Evolutionary conservation across 1,140 invertebrate genomes (phyloP), one percentile per base, ranked within the genome.

Genomic region (Drosophila aff.): DNA sequence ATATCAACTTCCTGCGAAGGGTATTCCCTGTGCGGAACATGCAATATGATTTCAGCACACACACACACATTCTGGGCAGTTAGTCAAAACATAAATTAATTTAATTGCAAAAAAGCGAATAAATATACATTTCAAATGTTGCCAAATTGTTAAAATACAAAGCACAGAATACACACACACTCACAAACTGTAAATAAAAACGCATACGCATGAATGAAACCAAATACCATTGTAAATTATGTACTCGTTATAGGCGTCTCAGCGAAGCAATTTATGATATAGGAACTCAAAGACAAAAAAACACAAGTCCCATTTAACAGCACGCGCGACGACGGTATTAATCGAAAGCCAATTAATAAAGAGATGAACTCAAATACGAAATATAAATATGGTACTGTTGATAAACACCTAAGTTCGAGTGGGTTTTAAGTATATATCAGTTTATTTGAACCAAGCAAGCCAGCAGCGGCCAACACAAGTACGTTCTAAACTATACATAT

Each of bases 211-310:
- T 81, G 61, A 64, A 77, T 65, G 65, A 82, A 57, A 71, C 23
- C 28, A 55, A 76, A 79, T 64, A 68, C 55, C 79, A 83, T 80
- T 87, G 83, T 89, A 87, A 87, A 87, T 89, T 80, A 87, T 71
- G 63, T 87, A 87, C 80, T 89, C 61, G 77, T 80, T 89, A 77
- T 83, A 78, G 76, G 72, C 72, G 71, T 55, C 55, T 65, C 44
- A 58, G 64, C 57, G 36, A 38, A 65, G 43, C 62, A 28, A 57
- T 63, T 73, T 53, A 65, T 47, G 26, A 57, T 65, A 23, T 76
- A 40, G 38, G 44, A 44, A 53, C 13, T 46, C 21, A 36, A 53
- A 60, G 13, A 26, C 13, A 49, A 10, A 52, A 26, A 15, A 36
- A 31, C 31, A 31, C 0, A 31, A 31, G 8, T 23, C 40, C 47